A percentile compares a stretch with the other conserved stretches of the same genome.
Conservation (phyloP, 2,113 vertebrate species). For the Anser cygnoides region DNA sequence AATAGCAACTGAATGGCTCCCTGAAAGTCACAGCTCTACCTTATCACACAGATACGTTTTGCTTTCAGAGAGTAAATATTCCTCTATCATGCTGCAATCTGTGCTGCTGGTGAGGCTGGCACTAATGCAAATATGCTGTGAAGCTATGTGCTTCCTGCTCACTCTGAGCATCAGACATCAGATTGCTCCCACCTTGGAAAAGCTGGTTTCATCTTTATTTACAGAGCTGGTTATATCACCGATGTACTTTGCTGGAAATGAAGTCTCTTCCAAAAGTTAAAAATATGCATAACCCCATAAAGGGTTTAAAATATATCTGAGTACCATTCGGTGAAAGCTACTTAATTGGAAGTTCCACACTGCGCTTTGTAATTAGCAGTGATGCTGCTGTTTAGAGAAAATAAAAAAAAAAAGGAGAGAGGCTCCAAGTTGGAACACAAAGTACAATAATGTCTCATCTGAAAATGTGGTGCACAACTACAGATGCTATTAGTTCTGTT, state of each 20-base stretch:
- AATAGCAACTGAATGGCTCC: not conserved
- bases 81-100: not conserved
- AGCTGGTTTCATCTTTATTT: not conserved
- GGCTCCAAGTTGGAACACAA: not conserved
- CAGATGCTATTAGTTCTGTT: not conserved
- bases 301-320: constrained; percentile 19
- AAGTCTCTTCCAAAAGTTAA: constrained; percentile 43
- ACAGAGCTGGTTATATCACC: not conserved
- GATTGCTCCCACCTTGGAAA: not conserved
- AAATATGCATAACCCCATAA: not conserved
- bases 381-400: not conserved
- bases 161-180: not conserved
- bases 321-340: not conserved
- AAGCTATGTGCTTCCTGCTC: not conserved
- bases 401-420: not conserved
- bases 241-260: not conserved
- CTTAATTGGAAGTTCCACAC: constrained; percentile 45
- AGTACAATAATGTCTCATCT: not conserved
- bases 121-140: not conserved
- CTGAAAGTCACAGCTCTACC: not conserved
- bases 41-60: not conserved
- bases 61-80: not conserved
- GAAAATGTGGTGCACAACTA: not conserved
- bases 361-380: not conserved
- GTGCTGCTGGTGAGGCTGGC: not conserved